Conservation (phyloP, 2,888 invertebrate genomes). For the Pteria penguin region DNA sequence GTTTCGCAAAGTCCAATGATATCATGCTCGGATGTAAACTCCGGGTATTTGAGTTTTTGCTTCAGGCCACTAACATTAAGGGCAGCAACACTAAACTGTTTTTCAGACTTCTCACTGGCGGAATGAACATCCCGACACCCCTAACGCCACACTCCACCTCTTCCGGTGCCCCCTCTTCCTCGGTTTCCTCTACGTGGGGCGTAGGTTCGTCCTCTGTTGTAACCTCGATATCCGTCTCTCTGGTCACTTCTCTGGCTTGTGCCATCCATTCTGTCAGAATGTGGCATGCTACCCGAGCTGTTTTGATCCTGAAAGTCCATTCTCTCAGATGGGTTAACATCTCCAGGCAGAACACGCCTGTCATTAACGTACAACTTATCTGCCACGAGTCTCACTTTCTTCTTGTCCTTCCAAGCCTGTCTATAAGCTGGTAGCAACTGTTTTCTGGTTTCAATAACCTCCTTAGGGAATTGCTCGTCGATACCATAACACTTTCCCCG, state of each 20-base stretch:
- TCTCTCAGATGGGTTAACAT: neutral
- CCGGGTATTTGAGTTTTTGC: neutral
- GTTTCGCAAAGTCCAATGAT: conserved; percentile 1
- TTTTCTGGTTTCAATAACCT: neutral
- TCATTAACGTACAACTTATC: conserved; percentile 3
- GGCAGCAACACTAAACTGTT: neutral
- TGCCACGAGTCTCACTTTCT: neutral
- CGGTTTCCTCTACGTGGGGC: neutral
- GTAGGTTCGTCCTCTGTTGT: neutral
- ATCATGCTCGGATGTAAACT: neutral
- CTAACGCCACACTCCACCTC: neutral
- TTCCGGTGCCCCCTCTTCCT: neutral
- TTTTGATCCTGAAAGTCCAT: neutral
- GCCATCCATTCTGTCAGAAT: neutral
- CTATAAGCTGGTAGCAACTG: neutral
- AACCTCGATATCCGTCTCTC: neutral
- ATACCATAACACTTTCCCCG: neutral
- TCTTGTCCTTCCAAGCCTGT: neutral
- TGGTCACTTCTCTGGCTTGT: neutral
- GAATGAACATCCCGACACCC: neutral
- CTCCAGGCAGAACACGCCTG: neutral
- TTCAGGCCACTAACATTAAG: neutral
- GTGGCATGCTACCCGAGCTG: neutral
- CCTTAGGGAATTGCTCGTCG: conserved; percentile 4
- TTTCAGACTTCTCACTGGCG: neutral